Conservation (phyloP, 2,888 invertebrate genomes). For the Euspilapteryx auroguttella region DNA sequence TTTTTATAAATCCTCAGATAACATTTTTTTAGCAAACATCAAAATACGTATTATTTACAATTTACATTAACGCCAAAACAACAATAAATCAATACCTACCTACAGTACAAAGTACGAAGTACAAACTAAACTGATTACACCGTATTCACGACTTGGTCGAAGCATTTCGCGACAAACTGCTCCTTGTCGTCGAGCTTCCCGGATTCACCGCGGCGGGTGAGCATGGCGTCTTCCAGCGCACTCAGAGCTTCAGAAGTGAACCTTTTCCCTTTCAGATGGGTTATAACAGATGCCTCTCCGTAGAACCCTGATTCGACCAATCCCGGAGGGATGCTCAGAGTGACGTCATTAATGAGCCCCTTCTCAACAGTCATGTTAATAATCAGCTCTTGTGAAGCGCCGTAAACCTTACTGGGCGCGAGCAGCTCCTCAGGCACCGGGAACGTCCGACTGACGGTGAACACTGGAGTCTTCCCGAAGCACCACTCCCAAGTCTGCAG, state of each 20-base stretch:
- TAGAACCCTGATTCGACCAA: conserved; percentile 61
- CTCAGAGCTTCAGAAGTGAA: conserved; percentile 66
- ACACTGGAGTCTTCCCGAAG: conserved; percentile 84
- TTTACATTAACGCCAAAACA: too few species aligned
- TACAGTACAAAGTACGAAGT: too few species aligned
- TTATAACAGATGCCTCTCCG: conserved; percentile 67
- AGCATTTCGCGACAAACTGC: conserved; percentile 65
- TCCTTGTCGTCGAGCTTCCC: conserved; percentile 54
- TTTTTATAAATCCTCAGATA: too few species aligned
- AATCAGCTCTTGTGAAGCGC: conserved; percentile 51
- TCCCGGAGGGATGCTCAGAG: conserved; percentile 64
- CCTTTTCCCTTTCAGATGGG: conserved; percentile 65
- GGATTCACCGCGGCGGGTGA: conserved; percentile 33
- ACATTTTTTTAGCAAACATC: too few species aligned
- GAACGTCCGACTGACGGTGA: conserved; percentile 70
- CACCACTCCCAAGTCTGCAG: conserved; percentile 87
- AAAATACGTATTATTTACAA: too few species aligned
- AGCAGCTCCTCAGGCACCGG: conserved; percentile 60
- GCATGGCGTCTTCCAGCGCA: conserved; percentile 59
- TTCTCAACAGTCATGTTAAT: conserved; percentile 67
- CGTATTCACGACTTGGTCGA: conserved; percentile 64
- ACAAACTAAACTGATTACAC: too few species aligned
- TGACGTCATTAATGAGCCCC: conserved; percentile 68
- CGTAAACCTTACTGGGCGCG: conserved; percentile 31
- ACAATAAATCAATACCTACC: too few species aligned